Conservation (phyloP, 2,888 invertebrate species). For the Serrognathus titanus region DNA sequence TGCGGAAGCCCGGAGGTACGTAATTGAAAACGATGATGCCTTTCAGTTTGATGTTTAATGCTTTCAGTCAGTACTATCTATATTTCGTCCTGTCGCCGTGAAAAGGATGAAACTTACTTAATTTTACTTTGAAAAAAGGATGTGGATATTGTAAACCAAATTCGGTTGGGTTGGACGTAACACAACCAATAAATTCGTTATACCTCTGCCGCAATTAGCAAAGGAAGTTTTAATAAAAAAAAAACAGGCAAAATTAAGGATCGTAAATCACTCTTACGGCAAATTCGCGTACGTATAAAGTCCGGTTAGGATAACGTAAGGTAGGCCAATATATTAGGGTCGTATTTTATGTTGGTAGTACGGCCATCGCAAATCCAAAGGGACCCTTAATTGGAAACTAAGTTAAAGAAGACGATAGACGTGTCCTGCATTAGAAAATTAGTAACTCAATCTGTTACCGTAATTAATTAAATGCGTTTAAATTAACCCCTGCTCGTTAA, state of each 20-base stretch:
- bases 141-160: no score
- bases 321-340: constrained; percentile 8
- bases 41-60: no score
- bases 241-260: neutral
- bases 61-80: no score
- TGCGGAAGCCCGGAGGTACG: no score
- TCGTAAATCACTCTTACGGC: constrained; percentile 1
- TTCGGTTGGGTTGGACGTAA: no score
- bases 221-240: neutral
- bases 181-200: no score
- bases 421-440: constrained; percentile 12
- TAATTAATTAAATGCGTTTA: neutral
- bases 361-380: constrained; percentile 5
- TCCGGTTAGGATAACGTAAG: constrained; percentile 12
- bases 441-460: constrained; percentile 1
- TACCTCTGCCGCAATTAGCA: no score
- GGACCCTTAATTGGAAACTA: constrained; percentile 14
- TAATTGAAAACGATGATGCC: no score
- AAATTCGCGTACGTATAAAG: constrained; percentile 10
- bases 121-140: no score
- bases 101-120: no score
- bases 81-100: no score
- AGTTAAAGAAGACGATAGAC: constrained; percentile 11
- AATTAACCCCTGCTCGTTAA: neutral
- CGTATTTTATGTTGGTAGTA: constrained; percentile 10